Evolutionary conservation across 2,113 vertebrate species (phyloP).

Genomic region (Larimichthys crocea): DNA sequence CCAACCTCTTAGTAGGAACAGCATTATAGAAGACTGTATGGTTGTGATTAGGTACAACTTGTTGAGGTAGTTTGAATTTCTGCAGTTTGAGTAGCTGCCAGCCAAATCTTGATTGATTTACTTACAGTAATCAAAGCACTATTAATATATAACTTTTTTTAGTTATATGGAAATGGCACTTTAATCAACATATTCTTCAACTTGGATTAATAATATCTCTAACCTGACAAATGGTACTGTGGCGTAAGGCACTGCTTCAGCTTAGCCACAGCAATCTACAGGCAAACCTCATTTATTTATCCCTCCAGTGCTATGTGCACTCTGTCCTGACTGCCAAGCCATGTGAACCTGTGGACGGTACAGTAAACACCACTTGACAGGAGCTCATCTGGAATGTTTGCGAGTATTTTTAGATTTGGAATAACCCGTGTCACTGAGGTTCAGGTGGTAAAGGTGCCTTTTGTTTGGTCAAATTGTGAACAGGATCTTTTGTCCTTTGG

Average conservation of each 20-base stretch:
- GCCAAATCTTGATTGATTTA: not conserved
- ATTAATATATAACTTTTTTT: not conserved
- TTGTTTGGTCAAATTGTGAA: conserved; percentile 37
- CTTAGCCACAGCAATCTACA: not conserved
- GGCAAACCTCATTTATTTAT: conserved; percentile 17
- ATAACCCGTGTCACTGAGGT: conserved; percentile 36
- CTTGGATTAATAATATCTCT: not conserved
- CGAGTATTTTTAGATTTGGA: conserved; percentile 63
- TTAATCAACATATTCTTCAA: not conserved
- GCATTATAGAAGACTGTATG: not conserved
- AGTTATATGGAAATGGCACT: not conserved
- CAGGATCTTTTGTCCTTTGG: conserved; percentile 16
- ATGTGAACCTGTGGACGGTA: conserved; percentile 36
- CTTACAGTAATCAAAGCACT: not conserved
- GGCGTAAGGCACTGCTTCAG: not conserved
- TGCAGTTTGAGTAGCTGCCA: not conserved
- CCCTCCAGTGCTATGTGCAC: not conserved
- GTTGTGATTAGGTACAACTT: not conserved
- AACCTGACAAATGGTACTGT: not conserved
- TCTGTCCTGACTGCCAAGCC: conserved; percentile 35
- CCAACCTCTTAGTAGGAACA: not conserved
- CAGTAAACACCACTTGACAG: conserved; percentile 58
- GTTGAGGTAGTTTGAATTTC: not conserved
- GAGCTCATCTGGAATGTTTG: conserved; percentile 60
- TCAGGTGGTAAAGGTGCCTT: conserved; percentile 60